These are phyloP conservation scores for Cybosia mesomella DNA, from an alignment of 2,888 invertebrate genomes.

Conservation along the genomic window DNA sequence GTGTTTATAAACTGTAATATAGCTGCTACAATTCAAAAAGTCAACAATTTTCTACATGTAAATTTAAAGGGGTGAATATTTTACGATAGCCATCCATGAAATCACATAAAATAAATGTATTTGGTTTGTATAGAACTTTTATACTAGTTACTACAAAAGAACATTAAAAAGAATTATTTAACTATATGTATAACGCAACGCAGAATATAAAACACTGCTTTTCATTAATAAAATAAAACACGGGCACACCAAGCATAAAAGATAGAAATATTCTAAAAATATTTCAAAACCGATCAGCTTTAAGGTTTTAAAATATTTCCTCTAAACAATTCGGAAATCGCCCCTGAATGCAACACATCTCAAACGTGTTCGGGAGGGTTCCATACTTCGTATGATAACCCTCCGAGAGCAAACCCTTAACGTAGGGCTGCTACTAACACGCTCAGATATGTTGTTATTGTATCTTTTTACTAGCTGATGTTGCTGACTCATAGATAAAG, in stretches of 20 bases:
- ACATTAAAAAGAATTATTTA: too few species aligned
- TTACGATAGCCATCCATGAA: neutral
- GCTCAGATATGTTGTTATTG: neutral
- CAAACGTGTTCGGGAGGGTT: constrained; percentile 57
- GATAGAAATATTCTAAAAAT: neutral
- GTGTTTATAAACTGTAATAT: neutral
- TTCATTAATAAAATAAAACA: neutral
- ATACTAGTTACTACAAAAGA: too few species aligned
- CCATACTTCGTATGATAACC: constrained; percentile 66
- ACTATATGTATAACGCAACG: too few species aligned
- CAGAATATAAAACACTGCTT: neutral
- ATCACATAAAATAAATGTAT: neutral
- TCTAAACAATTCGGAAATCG: constrained; percentile 24
- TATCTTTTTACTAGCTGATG: neutral
- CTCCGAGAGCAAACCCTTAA: constrained; percentile 63
- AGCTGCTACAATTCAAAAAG: too few species aligned
- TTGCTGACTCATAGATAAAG: neutral
- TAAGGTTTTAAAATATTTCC: constrained; percentile 15
- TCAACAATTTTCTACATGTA: neutral
- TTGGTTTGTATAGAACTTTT: neutral
- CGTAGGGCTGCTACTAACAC: constrained; percentile 61
- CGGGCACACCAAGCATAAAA: neutral
- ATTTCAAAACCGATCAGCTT: neutral
- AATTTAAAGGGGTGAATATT: neutral
- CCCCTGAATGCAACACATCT: constrained; percentile 44